Evolutionary conservation across 1,140 invertebrate species (phyloP).

Genomic region (Drosophila melanica): DNA sequence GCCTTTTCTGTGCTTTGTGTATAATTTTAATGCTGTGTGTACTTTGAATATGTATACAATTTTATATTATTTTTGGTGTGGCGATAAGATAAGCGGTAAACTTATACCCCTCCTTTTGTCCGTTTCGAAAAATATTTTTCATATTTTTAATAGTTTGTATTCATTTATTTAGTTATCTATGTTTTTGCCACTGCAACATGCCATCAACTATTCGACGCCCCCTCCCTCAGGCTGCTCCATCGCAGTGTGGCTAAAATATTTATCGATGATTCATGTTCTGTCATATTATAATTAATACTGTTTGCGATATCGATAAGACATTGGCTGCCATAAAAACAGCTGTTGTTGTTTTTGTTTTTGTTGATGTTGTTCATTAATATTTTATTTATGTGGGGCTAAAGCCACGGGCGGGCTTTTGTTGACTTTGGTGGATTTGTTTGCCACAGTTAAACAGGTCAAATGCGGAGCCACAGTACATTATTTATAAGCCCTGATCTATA

Average conservation of each 20-base stretch:
- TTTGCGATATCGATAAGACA: conserved; percentile 34
- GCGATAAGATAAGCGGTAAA: conserved; percentile 12
- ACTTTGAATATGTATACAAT: not conserved
- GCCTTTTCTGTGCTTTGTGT: not conserved
- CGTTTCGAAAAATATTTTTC: conserved; percentile 1
- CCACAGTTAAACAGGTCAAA: conserved; percentile 30
- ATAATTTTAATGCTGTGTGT: conserved; percentile 1
- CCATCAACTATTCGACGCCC: no score
- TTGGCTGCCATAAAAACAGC: conserved; percentile 1
- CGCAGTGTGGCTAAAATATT: not conserved
- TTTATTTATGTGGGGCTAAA: not conserved
- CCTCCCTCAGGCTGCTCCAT: not conserved
- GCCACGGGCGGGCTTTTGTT: conserved; percentile 17
- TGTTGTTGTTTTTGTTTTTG: not conserved
- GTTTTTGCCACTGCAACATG: not conserved
- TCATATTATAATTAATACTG: conserved; percentile 47
- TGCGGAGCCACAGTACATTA: not conserved
- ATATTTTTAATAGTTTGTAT: conserved; percentile 7
- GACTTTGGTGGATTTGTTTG: conserved; percentile 42
- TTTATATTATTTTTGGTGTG: not conserved
- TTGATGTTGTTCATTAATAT: conserved; percentile 11
- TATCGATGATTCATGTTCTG: conserved; percentile 35
- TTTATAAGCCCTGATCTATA: conserved; percentile 4
- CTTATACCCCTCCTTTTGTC: not conserved
- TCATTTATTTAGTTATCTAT: not conserved